phyloP scores from a whole-genome alignment of 2,113 vertebrate genomes.

The Xenopus laevis region DNA sequence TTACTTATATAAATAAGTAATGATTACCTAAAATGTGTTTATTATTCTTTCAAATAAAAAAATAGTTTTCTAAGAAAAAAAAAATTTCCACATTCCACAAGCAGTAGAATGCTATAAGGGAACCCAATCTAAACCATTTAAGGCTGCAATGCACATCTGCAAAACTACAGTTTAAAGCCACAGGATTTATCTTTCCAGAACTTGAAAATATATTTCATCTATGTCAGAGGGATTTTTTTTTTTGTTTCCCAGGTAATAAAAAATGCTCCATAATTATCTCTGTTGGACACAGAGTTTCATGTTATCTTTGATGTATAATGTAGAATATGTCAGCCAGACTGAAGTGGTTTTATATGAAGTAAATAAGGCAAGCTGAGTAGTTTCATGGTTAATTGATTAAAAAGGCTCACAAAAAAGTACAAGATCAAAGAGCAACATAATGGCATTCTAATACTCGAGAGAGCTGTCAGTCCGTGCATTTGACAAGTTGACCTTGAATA shows the following conservation, averaged over 20 bases:
- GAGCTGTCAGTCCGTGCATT: slow-evolving; percentile 55
- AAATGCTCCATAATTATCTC: slow-evolving; percentile 57
- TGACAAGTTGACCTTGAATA: slow-evolving; percentile 65
- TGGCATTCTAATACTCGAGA: slow-evolving; percentile 68
- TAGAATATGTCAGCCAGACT: slow-evolving; percentile 62
- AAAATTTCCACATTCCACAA: too few relatives aligned
- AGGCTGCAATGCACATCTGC: slow-evolving; percentile 22
- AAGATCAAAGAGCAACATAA: slow-evolving; percentile 71
- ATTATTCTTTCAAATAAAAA: too few relatives aligned
- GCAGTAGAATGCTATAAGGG: too few relatives aligned
- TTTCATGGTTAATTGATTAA: slow-evolving; percentile 82
- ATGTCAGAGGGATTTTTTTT: not conserved
- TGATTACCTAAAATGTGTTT: too few relatives aligned
- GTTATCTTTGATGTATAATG: slow-evolving; percentile 73
- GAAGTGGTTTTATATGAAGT: slow-evolving; percentile 67
- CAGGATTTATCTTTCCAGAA: slow-evolving; percentile 43
- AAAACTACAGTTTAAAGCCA: slow-evolving; percentile 31
- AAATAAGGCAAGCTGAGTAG: slow-evolving; percentile 63
- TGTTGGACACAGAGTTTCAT: slow-evolving; percentile 54
- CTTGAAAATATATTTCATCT: slow-evolving; percentile 42
- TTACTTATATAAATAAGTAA: too few relatives aligned
- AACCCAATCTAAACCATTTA: too few relatives aligned
- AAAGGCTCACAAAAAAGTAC: slow-evolving; percentile 69
- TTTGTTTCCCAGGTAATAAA: slow-evolving; percentile 46
- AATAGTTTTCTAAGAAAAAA: too few relatives aligned